Evolutionary conservation across 2,113 vertebrate species (phyloP).

Genomic region (Galeopterus variegatus): DNA sequence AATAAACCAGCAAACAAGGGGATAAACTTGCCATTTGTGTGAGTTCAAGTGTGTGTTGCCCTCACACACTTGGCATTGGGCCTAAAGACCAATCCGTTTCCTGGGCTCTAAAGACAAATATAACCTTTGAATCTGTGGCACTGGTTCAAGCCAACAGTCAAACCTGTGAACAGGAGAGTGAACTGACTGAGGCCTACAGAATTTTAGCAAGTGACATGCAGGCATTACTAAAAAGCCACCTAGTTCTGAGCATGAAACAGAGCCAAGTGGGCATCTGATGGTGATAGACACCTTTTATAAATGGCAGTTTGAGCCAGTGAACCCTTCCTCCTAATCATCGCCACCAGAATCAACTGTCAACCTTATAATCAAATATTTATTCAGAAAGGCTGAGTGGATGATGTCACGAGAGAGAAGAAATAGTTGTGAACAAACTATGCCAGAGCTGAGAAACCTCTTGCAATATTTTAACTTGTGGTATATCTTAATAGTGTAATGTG

Average conservation of each 20-base stretch:
- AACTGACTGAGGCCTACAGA: background rate
- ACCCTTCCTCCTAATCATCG: background rate
- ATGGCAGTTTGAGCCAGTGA: slow-evolving; percentile 2
- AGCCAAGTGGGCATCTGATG: slow-evolving; percentile 26
- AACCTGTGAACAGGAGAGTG: background rate
- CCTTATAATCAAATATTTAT: slow-evolving; percentile 1
- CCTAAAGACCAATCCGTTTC: slow-evolving; percentile 41
- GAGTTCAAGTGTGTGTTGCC: background rate
- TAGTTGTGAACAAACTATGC: background rate
- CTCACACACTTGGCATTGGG: background rate
- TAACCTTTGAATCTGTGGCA: slow-evolving; percentile 3
- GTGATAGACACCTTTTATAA: background rate
- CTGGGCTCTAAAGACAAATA: slow-evolving; percentile 42
- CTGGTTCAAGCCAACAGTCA: background rate
- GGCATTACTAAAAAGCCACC: background rate
- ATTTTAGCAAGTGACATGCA: background rate
- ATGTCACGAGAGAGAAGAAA: background rate
- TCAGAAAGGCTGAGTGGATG: background rate
- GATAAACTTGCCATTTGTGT: slow-evolving; percentile 48
- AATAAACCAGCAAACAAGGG: slow-evolving; percentile 34
- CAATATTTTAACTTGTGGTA: background rate
- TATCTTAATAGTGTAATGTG: background rate
- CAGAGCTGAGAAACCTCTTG: background rate
- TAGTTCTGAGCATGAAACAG: background rate
- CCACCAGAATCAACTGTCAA: slow-evolving; percentile 12